Evolutionary conservation across 2,888 invertebrate species (phyloP).

Genomic region (Caenorhabditis japonica): DNA sequence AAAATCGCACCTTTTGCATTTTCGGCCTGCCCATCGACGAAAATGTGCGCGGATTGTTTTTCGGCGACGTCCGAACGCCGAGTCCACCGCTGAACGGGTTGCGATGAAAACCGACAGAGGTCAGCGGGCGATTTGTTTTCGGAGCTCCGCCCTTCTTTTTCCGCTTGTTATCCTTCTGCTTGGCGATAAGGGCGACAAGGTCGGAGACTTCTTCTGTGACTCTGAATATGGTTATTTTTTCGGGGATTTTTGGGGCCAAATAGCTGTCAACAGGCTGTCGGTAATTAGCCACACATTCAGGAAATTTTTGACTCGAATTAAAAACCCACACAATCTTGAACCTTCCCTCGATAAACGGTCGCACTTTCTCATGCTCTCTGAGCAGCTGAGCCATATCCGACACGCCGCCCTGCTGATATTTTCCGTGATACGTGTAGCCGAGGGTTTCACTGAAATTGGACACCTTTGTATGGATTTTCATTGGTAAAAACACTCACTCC

Average conservation of each 20-base stretch:
- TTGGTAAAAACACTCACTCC: slow-evolving; percentile 14
- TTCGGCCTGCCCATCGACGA: too few species aligned
- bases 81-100: background rate
- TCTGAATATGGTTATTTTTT: slow-evolving; percentile 3
- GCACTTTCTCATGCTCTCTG: slow-evolving; percentile 11
- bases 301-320: too few species aligned
- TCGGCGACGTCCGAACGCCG: too few species aligned
- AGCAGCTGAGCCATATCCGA: slow-evolving; percentile 29
- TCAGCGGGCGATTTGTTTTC: slow-evolving; percentile 2
- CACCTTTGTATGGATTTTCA: background rate
- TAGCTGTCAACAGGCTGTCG: too few species aligned
- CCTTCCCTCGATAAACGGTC: background rate
- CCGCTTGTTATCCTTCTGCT: slow-evolving; percentile 19
- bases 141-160: slow-evolving; percentile 10
- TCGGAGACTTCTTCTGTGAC: slow-evolving; percentile 15
- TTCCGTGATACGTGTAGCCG: slow-evolving; percentile 29
- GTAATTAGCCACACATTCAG: too few species aligned
- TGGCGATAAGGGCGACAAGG: slow-evolving; percentile 15
- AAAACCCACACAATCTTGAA: slow-evolving; percentile 27
- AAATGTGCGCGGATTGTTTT: too few species aligned
- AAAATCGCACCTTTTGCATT: too few species aligned
- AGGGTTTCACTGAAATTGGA: slow-evolving; percentile 27
- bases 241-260: background rate
- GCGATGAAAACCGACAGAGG: background rate
- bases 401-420: slow-evolving; percentile 34